Evolutionary conservation across 2,888 invertebrate genomes (phyloP).

Genomic region (Drosophila fungiperda): DNA sequence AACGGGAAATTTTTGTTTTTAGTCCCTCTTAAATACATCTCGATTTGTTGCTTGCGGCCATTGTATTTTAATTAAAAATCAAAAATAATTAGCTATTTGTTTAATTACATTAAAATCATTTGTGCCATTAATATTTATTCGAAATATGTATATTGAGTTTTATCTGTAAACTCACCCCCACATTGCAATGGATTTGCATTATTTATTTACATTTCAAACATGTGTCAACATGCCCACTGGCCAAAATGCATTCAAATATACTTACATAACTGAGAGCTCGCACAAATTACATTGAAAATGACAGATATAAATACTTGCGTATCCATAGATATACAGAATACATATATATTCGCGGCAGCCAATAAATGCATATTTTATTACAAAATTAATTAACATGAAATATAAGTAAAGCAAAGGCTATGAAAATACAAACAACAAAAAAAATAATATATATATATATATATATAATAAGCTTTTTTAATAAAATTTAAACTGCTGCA

Average conservation of each 20-base stretch:
- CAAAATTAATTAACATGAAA: constrained; percentile 78
- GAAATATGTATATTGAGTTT: constrained; percentile 45
- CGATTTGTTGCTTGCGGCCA: constrained; percentile 55
- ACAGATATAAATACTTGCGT: constrained; percentile 29
- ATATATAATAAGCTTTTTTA: constrained; percentile 31
- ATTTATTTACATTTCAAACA: constrained; percentile 79
- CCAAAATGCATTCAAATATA: constrained; percentile 58
- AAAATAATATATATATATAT: neutral
- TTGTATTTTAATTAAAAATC: constrained; percentile 78
- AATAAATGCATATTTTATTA: constrained; percentile 78
- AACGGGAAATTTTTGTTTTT: constrained; percentile 34
- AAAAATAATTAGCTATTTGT: constrained; percentile 81
- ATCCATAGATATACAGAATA: constrained; percentile 39
- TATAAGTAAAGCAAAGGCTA: constrained; percentile 50
- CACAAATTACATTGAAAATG: constrained; percentile 64
- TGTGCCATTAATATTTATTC: constrained; percentile 76
- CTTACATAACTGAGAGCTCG: constrained; percentile 52
- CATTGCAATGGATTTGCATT: constrained; percentile 46
- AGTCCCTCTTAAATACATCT: constrained; percentile 51
- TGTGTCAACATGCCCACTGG: constrained; percentile 75
- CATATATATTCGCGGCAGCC: constrained; percentile 44
- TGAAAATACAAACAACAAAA: constrained; percentile 9
- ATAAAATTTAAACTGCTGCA: constrained; percentile 33
- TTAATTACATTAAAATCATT: constrained; percentile 79
- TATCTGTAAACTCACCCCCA: constrained; percentile 21